Evolutionary conservation across 2,888 invertebrate genomes (phyloP).

Genomic region (Idaea straminata): DNA sequence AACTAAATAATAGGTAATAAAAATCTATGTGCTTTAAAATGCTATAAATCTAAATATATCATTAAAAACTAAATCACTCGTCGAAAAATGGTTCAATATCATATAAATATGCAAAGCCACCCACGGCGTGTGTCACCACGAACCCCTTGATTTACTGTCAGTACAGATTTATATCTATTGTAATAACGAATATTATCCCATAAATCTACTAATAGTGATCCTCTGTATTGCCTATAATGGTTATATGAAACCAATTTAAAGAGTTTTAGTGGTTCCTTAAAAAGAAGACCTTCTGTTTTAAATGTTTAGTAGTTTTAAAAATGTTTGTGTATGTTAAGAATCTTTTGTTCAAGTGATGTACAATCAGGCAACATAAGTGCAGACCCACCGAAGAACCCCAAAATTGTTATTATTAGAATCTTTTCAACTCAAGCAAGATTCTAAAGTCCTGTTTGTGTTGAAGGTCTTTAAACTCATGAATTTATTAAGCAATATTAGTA

Average conservation of each 20-base stretch:
- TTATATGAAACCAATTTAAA: background rate
- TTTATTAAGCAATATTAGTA: too few relatives aligned
- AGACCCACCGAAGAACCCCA: too few relatives aligned
- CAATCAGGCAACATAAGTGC: too few relatives aligned
- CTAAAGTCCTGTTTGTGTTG: too few relatives aligned
- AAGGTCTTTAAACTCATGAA: too few relatives aligned
- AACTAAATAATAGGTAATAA: background rate
- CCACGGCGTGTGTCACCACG: constrained; percentile 36
- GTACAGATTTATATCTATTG: constrained; percentile 47
- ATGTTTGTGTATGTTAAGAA: too few relatives aligned
- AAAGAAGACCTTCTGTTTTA: too few relatives aligned
- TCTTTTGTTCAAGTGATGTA: too few relatives aligned
- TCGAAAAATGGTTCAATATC: background rate
- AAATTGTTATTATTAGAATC: too few relatives aligned
- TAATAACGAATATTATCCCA: constrained; percentile 36
- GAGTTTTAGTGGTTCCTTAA: too few relatives aligned
- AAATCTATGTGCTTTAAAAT: background rate
- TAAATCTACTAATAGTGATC: constrained; percentile 6
- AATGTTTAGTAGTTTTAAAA: too few relatives aligned
- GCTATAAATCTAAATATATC: background rate
- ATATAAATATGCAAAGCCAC: constrained; percentile 47
- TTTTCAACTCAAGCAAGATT: too few relatives aligned
- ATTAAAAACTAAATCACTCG: background rate
- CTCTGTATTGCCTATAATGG: background rate
- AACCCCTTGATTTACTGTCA: constrained; percentile 39